phyloP scores from a whole-genome alignment of 2,113 vertebrate genomes.

The Microtus pennsylvanicus region DNA sequence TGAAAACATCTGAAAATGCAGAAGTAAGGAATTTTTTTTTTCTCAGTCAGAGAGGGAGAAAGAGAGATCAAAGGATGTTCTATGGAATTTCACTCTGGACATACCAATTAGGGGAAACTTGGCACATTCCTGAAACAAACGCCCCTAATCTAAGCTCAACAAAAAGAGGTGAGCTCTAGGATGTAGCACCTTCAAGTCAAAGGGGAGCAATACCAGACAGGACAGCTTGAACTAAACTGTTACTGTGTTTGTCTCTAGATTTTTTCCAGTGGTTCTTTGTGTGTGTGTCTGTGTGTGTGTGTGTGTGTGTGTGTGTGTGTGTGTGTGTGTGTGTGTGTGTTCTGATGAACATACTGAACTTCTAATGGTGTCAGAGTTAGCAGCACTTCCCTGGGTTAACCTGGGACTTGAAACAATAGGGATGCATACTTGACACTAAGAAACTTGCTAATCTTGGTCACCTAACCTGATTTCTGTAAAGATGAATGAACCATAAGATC shows the following conservation, averaged over 20 bases:
- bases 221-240: background rate
- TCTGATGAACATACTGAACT: background rate
- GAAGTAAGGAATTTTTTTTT: background rate
- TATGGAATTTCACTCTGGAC: background rate
- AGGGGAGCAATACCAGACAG: background rate
- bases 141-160: fast-evolving
- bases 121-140: background rate
- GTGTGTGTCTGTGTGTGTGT: background rate
- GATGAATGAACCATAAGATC: background rate
- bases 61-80: background rate
- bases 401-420: background rate
- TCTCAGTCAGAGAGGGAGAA: background rate
- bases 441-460: background rate
- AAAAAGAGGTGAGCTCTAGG: background rate
- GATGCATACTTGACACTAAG: background rate
- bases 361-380: background rate
- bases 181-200: background rate
- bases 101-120: background rate
- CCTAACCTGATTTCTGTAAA: background rate
- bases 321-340: background rate
- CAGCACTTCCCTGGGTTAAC: background rate
- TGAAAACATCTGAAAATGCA: background rate
- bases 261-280: too few species aligned
- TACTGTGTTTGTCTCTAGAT: background rate
- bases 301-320: background rate